These are phyloP conservation scores for Molossus alvarezi DNA, from an alignment of 2,797 vertebrate genomes.

Conservation along the genomic window DNA sequence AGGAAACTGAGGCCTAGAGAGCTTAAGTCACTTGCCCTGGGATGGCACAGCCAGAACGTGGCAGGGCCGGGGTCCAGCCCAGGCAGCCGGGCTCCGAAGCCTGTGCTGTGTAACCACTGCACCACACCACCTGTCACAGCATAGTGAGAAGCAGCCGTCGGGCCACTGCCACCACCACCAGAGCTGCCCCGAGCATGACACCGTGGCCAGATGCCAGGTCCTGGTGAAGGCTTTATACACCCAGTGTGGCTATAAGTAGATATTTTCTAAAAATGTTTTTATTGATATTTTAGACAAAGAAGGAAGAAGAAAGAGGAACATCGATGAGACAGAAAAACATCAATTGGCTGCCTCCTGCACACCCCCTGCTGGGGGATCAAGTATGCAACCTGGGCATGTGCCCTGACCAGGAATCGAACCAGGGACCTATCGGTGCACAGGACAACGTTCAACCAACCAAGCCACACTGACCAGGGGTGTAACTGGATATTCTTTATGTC, in stretches of 20 bases:
- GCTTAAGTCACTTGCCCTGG: not conserved
- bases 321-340: too few relatives aligned
- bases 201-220: not conserved
- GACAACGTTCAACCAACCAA: too few relatives aligned
- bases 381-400: too few relatives aligned
- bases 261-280: too few relatives aligned
- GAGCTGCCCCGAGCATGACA: fast-evolving
- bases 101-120: fast-evolving
- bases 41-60: not conserved
- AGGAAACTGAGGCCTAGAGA: not conserved
- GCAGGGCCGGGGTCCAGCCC: not conserved
- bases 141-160: fast-evolving
- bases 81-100: fast-evolving
- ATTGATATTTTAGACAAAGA: too few relatives aligned
- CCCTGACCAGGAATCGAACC: too few relatives aligned
- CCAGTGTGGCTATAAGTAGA: not conserved
- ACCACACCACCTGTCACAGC: not conserved
- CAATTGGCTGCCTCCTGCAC: too few relatives aligned
- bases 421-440: too few relatives aligned
- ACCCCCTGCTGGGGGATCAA: too few relatives aligned
- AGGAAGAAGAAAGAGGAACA: too few relatives aligned
- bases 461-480: too few relatives aligned
- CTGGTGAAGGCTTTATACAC: fast-evolving
- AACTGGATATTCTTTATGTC: not conserved
- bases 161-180: not conserved